Percentiles rank a stretch among this genome's conserved stretches.
Conservation (phyloP, 2,888 invertebrate species). For the Habrosyne pyritoides region DNA sequence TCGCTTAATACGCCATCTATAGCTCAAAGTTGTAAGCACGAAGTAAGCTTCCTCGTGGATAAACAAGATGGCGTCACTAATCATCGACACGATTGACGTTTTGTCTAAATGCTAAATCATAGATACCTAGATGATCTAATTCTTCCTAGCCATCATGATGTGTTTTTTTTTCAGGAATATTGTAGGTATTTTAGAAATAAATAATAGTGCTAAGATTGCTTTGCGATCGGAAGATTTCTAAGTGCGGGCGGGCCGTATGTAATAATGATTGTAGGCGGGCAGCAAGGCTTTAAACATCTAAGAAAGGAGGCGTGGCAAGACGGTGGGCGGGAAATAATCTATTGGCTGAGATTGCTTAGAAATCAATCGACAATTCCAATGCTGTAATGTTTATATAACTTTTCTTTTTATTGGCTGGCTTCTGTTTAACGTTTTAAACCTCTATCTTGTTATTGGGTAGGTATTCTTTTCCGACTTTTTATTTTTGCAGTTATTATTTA, state of each 20-base stretch:
- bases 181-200: too few species aligned
- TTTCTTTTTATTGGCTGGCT: not conserved
- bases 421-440: not conserved
- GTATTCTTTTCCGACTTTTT: too few species aligned
- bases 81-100: not conserved
- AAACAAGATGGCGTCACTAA: not conserved
- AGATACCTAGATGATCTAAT: too few species aligned
- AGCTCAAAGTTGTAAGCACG: not conserved
- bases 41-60: not conserved
- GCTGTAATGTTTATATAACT: not conserved
- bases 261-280: slow-evolving; percentile 34
- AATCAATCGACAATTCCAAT: not conserved
- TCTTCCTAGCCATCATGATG: too few species aligned
- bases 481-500: too few species aligned
- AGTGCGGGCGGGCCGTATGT: slow-evolving; percentile 25
- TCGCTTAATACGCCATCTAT: not conserved
- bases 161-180: too few species aligned
- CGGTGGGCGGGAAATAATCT: slow-evolving; percentile 39
- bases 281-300: slow-evolving; percentile 59
- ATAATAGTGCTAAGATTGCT: too few species aligned
- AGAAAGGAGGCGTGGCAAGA: slow-evolving; percentile 71
- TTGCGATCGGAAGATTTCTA: not conserved
- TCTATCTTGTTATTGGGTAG: too few species aligned
- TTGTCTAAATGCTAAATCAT: not conserved
- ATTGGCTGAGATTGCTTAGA: slow-evolving; percentile 45